A percentile compares a stretch with the other conserved stretches of the same genome.
Evolutionary conservation across 2,113 vertebrate species (phyloP).

Genomic region (Polypterus bichir): DNA sequence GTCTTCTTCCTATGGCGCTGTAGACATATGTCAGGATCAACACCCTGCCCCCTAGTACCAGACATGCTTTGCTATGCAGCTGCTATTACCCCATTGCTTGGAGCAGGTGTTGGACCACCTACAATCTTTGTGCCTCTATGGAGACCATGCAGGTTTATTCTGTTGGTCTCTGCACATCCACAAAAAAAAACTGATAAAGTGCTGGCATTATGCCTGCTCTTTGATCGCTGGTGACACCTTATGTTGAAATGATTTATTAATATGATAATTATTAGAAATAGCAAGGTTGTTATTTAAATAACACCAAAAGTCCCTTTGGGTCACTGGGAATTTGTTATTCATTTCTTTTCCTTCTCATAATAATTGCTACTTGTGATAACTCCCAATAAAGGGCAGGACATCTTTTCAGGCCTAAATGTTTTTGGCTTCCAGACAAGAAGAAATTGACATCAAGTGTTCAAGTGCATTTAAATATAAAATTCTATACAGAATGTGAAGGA

Average conservation of each 20-base stretch:
- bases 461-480: not conserved
- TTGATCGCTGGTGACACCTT: slow-evolving; percentile 27
- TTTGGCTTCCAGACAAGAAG: too few species aligned
- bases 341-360: too few species aligned
- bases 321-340: too few species aligned
- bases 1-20: slow-evolving; percentile 28
- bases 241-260: slow-evolving; percentile 32
- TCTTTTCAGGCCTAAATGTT: too few species aligned
- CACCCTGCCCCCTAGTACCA: slow-evolving; percentile 36
- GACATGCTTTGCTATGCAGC: slow-evolving; percentile 45
- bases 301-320: too few species aligned
- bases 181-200: slow-evolving; percentile 30
- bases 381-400: too few species aligned
- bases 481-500: not conserved
- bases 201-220: slow-evolving; percentile 29
- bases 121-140: slow-evolving; percentile 33
- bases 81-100: slow-evolving; percentile 38
- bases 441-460: not conserved
- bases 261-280: slow-evolving; percentile 8
- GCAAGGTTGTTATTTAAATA: too few species aligned
- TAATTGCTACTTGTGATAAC: too few species aligned
- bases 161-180: slow-evolving; percentile 27
- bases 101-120: slow-evolving; percentile 59
- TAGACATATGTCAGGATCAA: slow-evolving; percentile 50
- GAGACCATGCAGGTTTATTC: slow-evolving; percentile 27